Base-by-base conservation (phyloP, 2,113 vertebrate genomes). In the Otis tarda region DNA sequence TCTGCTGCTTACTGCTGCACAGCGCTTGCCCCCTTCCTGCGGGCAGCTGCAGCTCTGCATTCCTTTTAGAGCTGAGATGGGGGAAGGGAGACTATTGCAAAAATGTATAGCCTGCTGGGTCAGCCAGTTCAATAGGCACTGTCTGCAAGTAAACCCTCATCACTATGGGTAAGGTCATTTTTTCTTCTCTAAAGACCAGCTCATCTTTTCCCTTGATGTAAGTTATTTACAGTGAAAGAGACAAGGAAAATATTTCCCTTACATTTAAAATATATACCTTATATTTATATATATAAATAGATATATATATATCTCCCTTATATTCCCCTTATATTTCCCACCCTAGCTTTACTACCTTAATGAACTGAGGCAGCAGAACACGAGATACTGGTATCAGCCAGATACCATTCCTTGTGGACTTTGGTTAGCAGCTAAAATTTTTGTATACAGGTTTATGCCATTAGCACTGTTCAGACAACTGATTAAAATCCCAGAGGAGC, bases 1-100 rank as follows among this genome's bases (percentile, higher is more conserved):
- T 74, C 57, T 77, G 67, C 7, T 53, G 3, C 43, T 84, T 49
- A 60, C 45, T 76, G 61, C 28, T 0, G 0, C 0, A 2, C 59
- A 55, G 30, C 13, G 3, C 59, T 73, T 91, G 24, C 24, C 63
- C 67, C 52, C 11, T 28, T 82, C 78, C 70, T 35, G 30, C 6
- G 3, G 49, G 65, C 2, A 16, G 65, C 56, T 87, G 75, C 43
- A 61, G 76, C 43, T 65, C 50, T 41, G 15, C 37, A 30, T 19
- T 80, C 83, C 21, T 78, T 57, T 31, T 45, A 19, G 30, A 79
- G 43, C 67, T 41, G 61, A 33, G 30, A 33, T 1, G 2, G 25
- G 43, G 49, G 61, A 27, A 67, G 31, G 3, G 10, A 50, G 33
- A 15, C 45, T 45, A 1, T 10, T 61, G n/a, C 64, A 82, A 60